Evolutionary conservation across 2,113 vertebrate species (phyloP).

Genomic region (Mugil cephalus): DNA sequence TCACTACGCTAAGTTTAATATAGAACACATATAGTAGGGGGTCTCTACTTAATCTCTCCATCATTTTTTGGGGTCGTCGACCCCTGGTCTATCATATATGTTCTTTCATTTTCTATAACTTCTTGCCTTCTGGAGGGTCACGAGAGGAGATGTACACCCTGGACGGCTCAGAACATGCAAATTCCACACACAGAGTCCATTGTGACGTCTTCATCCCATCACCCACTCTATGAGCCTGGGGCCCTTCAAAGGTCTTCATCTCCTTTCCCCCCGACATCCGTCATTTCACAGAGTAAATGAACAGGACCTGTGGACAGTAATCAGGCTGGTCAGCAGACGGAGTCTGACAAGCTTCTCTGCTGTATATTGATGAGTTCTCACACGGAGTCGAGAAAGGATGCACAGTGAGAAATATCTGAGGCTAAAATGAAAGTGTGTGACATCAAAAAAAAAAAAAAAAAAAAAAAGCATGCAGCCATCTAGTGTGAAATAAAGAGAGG

Average conservation of each 20-base stretch:
- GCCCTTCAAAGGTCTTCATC: conserved; percentile 49
- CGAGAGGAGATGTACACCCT: too few species aligned
- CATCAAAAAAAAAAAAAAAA: too few species aligned
- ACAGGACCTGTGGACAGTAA: conserved; percentile 43
- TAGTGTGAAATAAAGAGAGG: background rate
- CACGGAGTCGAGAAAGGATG: conserved; percentile 16
- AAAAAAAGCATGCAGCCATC: background rate
- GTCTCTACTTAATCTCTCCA: too few species aligned
- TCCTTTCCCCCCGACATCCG: conserved; percentile 27
- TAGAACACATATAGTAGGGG: too few species aligned
- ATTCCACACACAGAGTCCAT: background rate
- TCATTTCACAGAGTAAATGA: conserved; percentile 41
- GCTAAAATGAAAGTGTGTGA: background rate
- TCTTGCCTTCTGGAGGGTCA: too few species aligned
- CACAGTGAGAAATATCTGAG: background rate
- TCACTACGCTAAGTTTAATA: too few species aligned
- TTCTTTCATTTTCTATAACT: too few species aligned
- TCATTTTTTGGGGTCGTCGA: too few species aligned
- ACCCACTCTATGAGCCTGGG: background rate
- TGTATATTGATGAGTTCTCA: conserved; percentile 38
- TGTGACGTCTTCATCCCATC: conserved; percentile 3
- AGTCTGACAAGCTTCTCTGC: conserved; percentile 38
- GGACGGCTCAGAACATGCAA: too few species aligned
- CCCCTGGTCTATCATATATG: too few species aligned
- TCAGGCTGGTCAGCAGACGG: conserved; percentile 47